Base-by-base conservation (phyloP, 1,140 invertebrate genomes). In the Globodera ellingtonae region DNA sequence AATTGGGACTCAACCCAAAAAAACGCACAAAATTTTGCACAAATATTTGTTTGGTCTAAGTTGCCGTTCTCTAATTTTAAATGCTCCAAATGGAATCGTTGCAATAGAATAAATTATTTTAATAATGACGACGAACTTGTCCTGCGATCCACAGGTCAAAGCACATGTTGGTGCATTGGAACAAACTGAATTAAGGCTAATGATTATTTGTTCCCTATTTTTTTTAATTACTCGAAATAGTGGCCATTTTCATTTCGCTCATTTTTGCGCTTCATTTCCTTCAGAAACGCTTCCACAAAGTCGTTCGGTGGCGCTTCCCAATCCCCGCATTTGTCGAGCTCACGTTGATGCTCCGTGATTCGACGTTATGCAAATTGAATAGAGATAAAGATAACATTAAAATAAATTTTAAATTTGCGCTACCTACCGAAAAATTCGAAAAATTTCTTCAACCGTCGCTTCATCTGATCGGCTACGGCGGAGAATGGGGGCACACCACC, bases 71-170 rank as follows among this genome's bases (percentile, higher is more conserved):
- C n/a, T n/a, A 24, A 24, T 24, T 24, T 24, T 35, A 35, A 35
- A 35, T 35, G 35, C 35, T 0, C 35, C 35, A 35, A 35, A 35
- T 35, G 35, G 35, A 35, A 24, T 24, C 24, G 24, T 24, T 24
- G 24, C 24, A 24, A 35, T 35, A 35, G n/a, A 3, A 3, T 35
- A 35, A 35, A 35, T 35, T 35, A 35, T 35, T 35, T 35, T 2
- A 35, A 35, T 2, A 35, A 35, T 35, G 35, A 35, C 0, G 35
- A 35, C 35, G 3, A 35, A 35, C 35, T 35, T 78, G 72, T 4
- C 76, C 76, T 2, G 76, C 76, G 67, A 78, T 15, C 76, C 76
- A 78, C 69, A 78, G 24, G 78, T 78, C 76, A 69, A 75, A 76
- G 47, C 71, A 76, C 71, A 75, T 77, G 76, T 78, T 18, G n/a